Conservation (phyloP, 2,797 vertebrate genomes). For the Poecile montanus region DNA sequence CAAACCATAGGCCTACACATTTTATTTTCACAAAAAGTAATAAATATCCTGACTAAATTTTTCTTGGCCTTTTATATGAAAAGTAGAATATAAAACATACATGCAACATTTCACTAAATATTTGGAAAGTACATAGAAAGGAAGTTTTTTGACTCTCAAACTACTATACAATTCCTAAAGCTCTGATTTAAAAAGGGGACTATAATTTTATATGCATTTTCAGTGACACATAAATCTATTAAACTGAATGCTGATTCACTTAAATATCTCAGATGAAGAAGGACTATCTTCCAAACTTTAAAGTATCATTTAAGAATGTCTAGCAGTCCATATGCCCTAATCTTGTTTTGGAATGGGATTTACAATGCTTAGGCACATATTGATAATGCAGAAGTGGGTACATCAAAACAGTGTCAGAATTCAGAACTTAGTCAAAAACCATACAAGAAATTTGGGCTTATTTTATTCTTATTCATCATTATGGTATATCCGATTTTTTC, state of each 20-base stretch:
- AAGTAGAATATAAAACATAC: neutral
- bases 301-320: neutral
- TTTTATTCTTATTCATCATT: neutral
- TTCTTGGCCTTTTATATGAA: neutral
- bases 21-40: neutral
- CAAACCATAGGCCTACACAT: neutral
- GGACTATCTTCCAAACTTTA: neutral
- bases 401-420: neutral
- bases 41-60: neutral
- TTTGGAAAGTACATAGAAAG: neutral
- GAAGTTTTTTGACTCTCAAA: fast-evolving
- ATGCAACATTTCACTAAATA: neutral
- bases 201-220: neutral
- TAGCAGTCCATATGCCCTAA: neutral
- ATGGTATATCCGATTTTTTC: neutral
- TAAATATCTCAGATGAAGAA: neutral
- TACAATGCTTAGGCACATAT: neutral
- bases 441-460: neutral
- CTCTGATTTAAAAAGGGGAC: neutral
- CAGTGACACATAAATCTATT: neutral
- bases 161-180: neutral
- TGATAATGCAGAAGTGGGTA: neutral
- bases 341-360: neutral
- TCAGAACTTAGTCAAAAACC: neutral
- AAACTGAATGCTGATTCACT: neutral